These are phyloP conservation scores for Sylvilagus floridanus DNA, from an alignment of 2,797 vertebrate genomes.

Conservation along the genomic window DNA sequence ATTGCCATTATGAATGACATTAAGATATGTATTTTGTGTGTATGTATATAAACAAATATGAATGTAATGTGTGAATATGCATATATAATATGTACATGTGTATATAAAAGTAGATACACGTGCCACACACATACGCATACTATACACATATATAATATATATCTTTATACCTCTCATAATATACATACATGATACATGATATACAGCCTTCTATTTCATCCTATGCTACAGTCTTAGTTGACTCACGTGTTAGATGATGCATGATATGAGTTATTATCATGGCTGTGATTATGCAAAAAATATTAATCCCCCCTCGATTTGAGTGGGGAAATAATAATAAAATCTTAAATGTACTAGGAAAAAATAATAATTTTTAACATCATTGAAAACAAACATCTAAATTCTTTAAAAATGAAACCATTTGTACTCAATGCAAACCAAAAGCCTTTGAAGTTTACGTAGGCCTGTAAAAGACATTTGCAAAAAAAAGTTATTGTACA, in stretches of 20 bases:
- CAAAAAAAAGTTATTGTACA: background rate
- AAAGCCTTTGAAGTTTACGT: conserved; percentile 55
- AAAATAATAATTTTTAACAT: background rate
- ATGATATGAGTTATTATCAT: background rate
- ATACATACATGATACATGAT: background rate
- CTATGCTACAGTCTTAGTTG: background rate
- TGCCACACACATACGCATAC: background rate
- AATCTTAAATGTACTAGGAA: background rate
- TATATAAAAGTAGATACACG: background rate
- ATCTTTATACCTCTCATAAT: too few relatives aligned
- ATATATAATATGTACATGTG: too few relatives aligned
- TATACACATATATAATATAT: too few relatives aligned
- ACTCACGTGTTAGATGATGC: background rate
- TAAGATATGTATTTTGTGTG: background rate
- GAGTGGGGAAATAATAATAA: background rate
- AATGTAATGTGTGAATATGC: background rate
- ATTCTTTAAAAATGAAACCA: conserved; percentile 32
- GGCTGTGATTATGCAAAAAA: background rate
- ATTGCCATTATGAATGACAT: background rate
- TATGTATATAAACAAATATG: background rate
- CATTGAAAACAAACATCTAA: background rate
- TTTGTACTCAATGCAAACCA: background rate
- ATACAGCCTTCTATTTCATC: background rate
- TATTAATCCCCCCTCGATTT: background rate
- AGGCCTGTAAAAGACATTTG: conserved; percentile 16